phyloP scores from a whole-genome alignment of 2,113 vertebrate genomes.

The Fregetta grallaria region DNA sequence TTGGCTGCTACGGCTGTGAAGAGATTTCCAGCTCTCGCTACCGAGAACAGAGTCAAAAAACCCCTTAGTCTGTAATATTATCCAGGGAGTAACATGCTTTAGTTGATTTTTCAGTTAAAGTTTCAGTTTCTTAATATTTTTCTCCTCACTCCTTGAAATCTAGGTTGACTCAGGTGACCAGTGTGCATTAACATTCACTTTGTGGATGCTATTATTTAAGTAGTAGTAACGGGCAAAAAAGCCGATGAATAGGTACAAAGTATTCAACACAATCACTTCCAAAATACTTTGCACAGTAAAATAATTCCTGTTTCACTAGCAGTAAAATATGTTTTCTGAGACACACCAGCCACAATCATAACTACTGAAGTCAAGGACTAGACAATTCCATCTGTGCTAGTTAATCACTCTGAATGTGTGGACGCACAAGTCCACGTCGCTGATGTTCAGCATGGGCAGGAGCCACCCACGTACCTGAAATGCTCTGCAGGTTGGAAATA shows the following conservation, averaged over 20 bases:
- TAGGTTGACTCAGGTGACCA: not conserved
- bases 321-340: not conserved
- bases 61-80: not conserved
- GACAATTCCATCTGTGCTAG: not conserved
- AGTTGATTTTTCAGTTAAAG: not conserved
- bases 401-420: not conserved
- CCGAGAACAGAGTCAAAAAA: accelerated
- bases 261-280: not conserved
- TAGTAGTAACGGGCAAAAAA: not conserved
- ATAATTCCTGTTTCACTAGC: not conserved
- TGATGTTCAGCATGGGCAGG: not conserved
- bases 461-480: not conserved
- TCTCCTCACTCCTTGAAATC: not conserved
- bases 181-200: not conserved
- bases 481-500: not conserved
- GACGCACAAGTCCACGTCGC: not conserved
- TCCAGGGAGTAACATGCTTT: not conserved
- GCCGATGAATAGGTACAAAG: not conserved
- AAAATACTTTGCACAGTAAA: not conserved
- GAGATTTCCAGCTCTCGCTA: not conserved
- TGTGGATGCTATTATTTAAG: not conserved
- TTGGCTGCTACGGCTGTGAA: not conserved
- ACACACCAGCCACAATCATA: not conserved
- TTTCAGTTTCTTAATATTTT: not conserved
- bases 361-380: not conserved